Conservation (phyloP, 2,113 vertebrate genomes). For the Bos taurus region ARS-UCD2.0 NC_037332.1:20389501-20390000, state of each 20-base stretch:
- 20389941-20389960: background rate
- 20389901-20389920: background rate
- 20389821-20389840: slow-evolving; percentile 30
- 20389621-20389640: background rate
- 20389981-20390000: background rate
- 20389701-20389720: background rate
- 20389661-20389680: background rate
- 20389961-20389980: background rate
- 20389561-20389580: background rate
- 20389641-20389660: background rate
- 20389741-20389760: background rate
- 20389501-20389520: background rate
- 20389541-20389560: background rate
- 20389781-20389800: background rate
- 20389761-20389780: slow-evolving; percentile 9
- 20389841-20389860: background rate
- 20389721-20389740: background rate
- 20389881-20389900: background rate
- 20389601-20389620: background rate
- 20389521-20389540: background rate
- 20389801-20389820: slow-evolving; percentile 17
- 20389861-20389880: background rate
- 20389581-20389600: background rate
- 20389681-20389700: background rate
- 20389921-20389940: background rate